Conservation (phyloP, 64 coral and sea anemone species). For the Orbicella faveolata region DNA sequence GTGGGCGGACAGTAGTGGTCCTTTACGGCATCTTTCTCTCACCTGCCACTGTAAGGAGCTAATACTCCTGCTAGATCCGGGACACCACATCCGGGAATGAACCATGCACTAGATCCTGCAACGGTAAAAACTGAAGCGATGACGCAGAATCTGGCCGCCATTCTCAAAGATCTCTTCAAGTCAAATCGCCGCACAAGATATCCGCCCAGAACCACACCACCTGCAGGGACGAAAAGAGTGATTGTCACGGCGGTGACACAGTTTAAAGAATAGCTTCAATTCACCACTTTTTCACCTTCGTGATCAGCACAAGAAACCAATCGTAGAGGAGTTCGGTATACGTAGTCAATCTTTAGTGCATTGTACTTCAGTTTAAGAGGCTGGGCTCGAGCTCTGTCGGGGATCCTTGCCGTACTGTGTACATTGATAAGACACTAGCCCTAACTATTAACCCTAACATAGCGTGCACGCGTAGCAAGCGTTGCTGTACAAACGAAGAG, state of each 20-base stretch:
- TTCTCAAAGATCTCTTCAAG: constrained; percentile 72
- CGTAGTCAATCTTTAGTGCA: no score
- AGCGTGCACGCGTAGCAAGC: no score
- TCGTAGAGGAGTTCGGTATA: no score
- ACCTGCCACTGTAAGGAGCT: constrained; percentile 70
- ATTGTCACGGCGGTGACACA: no score
- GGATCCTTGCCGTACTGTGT: no score
- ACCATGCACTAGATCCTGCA: constrained; percentile 51
- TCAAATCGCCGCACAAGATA: constrained; percentile 72
- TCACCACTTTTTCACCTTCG: neutral
- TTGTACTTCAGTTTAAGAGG: no score
- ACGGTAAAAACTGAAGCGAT: constrained; percentile 54
- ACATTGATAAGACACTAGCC: no score
- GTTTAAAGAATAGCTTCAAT: neutral
- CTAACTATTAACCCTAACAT: no score
- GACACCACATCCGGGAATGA: constrained; percentile 80
- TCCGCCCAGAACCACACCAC: constrained; percentile 74
- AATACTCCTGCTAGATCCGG: constrained; percentile 73
- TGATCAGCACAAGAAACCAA: neutral
- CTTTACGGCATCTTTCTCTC: neutral
- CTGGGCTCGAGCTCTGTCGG: no score
- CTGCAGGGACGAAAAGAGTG: neutral
- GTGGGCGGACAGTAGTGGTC: no score
- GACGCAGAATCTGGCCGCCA: constrained; percentile 76
- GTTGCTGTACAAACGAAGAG: no score